Evolutionary conservation across 2,888 invertebrate species (phyloP), one percentile per base, ranked within the genome.

Genomic region (Ormyrus labotus): DNA sequence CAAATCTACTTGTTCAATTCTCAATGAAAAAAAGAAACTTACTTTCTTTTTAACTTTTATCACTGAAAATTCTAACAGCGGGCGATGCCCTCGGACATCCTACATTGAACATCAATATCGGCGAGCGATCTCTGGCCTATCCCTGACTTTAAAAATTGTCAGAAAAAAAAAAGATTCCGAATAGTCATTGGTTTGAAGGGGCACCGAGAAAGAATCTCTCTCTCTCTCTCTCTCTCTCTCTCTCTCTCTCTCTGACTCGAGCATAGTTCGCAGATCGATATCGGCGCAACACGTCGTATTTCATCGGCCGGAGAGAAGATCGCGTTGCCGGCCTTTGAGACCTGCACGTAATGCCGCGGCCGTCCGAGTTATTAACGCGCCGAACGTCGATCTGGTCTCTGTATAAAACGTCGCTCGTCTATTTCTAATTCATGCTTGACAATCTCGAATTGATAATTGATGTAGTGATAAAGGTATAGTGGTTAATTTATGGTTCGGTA

Each of bases 191-290:
- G 57, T 34, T 10, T 57, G 69, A 69, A 48, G 47, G 60, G 19
- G 55, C 57, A 55, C n/a, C 8, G 47, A 19, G 45, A 47, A 13
- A 47, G n/a, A 8, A 0, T 34, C 34, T 34, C 34, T 34, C 34
- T 34, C 34, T 34, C 13, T n/a, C n/a, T n/a, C 47, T 13, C 34
- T 34, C 34, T 34, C 34, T 34, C 34, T 34, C 34, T 34, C 47
- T 13, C 34, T 34, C 47, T 13, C 34, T 34, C 47, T 13, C 34
- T 34, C 61, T 72, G 60, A 34, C 34, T 34, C 34, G 34, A 53
- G 63, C 47, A 61, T 19, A n/a, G n/a, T 57, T 74, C 45, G 10
- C n/a, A 58, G 58, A 65, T 67, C 65, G 58, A 74, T 74, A 67
- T 67, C 58, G n/a, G 11, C 58, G 6, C 47, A 13, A 55, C 34